These are phyloP conservation scores for Amia ocellicauda DNA, from an alignment of 2,113 vertebrate genomes.

Conservation along the genomic window DNA sequence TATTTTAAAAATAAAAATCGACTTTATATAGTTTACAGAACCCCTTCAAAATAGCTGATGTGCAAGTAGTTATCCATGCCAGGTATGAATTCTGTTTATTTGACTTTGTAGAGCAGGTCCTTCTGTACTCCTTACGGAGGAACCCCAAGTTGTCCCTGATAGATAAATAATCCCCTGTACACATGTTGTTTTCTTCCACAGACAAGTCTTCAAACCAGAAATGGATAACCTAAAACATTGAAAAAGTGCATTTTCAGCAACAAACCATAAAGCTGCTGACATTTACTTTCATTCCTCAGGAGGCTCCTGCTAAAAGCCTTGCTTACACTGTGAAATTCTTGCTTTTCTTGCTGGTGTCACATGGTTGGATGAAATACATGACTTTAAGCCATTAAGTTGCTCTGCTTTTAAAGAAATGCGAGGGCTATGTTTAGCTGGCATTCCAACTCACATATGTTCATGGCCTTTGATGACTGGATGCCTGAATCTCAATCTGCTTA, in stretches of 20 bases:
- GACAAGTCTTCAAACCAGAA: constrained; percentile 68
- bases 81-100: too few relatives aligned
- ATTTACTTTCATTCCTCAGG: constrained; percentile 3
- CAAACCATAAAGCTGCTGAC: neutral
- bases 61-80: too few relatives aligned
- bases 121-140: constrained; percentile 45
- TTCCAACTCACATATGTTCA: too few relatives aligned
- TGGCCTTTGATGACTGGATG: too few relatives aligned
- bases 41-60: too few relatives aligned
- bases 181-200: constrained; percentile 52
- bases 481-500: too few relatives aligned
- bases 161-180: constrained; percentile 57
- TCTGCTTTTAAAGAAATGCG: too few relatives aligned
- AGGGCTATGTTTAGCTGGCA: too few relatives aligned
- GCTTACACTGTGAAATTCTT: neutral
- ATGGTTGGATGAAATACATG: neutral
- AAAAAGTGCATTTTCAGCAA: constrained; percentile 15
- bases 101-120: too few relatives aligned
- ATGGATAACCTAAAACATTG: constrained; percentile 61
- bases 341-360: too few relatives aligned
- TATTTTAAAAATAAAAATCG: too few relatives aligned
- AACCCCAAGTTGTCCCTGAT: constrained; percentile 54
- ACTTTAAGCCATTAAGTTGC: neutral
- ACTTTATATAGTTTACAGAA: too few relatives aligned
- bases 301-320: neutral